Percentiles rank a stretch among this genome's conserved stretches.
Evolutionary conservation across 2,797 vertebrate species (phyloP).

Genomic region (Myripristis murdjan): DNA sequence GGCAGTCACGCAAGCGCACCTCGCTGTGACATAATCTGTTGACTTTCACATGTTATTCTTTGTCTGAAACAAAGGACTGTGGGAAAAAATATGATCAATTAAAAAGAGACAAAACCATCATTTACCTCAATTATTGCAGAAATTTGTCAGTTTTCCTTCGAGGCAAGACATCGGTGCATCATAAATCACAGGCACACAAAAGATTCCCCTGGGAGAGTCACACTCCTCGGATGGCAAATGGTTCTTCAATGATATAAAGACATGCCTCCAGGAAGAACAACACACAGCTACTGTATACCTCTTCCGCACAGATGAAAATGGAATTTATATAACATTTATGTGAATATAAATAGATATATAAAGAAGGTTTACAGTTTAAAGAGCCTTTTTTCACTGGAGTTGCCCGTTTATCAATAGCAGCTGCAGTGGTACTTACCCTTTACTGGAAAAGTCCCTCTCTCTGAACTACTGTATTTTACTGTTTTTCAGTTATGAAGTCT

Average conservation of each 20-base stretch:
- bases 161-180: conserved; percentile 56
- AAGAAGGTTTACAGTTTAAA: conserved; percentile 50
- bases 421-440: conserved; percentile 11
- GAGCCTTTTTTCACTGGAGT: conserved; percentile 32
- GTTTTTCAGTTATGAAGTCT: not conserved
- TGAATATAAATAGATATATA: conserved; percentile 57
- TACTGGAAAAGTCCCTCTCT: conserved; percentile 17
- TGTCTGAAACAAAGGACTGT: conserved; percentile 35
- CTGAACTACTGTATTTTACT: not conserved
- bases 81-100: conserved; percentile 60
- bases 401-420: conserved; percentile 42
- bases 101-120: conserved; percentile 67
- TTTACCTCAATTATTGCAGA: conserved; percentile 81
- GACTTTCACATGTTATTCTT: conserved; percentile 8
- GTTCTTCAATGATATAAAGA: conserved; percentile 68
- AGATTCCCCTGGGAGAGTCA: conserved; percentile 60
- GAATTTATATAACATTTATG: conserved; percentile 65
- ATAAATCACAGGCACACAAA: conserved; percentile 80
- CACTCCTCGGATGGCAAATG: conserved; percentile 69
- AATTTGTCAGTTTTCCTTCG: conserved; percentile 77
- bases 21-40: conserved; percentile 15
- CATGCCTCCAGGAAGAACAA: conserved; percentile 60
- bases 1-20: conserved; percentile 10
- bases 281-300: conserved; percentile 45
- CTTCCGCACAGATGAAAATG: conserved; percentile 36